Base-by-base conservation (phyloP, 1,140 invertebrate species). In the Drosophila jambulina region DNA sequence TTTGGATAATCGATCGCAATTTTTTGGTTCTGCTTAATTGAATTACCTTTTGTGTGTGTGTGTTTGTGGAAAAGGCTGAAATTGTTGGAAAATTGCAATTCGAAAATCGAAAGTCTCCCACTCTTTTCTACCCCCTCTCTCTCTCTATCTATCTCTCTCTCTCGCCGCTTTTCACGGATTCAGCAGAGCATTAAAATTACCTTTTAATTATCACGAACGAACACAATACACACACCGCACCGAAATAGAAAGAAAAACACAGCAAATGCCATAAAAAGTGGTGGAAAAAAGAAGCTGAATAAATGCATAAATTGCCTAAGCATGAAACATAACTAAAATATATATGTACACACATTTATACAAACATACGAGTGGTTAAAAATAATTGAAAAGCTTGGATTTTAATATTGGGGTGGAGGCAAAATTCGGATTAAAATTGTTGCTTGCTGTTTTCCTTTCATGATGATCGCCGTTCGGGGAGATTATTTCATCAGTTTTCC, bases 131-230 rank as follows among this genome's bases (percentile, higher is more conserved):
- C 13, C 7, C 23, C 23, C 53, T 48, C 2, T 12, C 6, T 15
- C 5, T 3, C 4, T 5, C 45, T 23, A 10, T 34, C 32, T 34
- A 10, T 34, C 32, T 34, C 32, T 12, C 46, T 48, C 23, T 25
- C 13, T 17, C 1, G 7, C 23, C 27, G n/a, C 19, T 46, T 54
- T 19, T 40, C 34, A 15, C 79, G 63, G 59, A 74, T 53, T 61
- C 83, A 87, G 53, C 75, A 29, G 54, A 76, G 76, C 83, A 71
- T 80, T 76, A 56, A 56, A 80, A 86, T 79, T 87, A 72, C 75
- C 75, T 82, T 76, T 82, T 75, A 86, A 87, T 87, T 82, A 86
- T 77, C 79, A 87, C 82, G 78, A 71, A 70, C 42, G 23, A 32
- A 34, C n/a, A 34, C 13, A 46, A 19, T 23, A 40, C 19, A 59